These are phyloP conservation scores for Dryadula phaetusa DNA, from an alignment of 2,888 invertebrate genomes.

Conservation along the genomic window DNA sequence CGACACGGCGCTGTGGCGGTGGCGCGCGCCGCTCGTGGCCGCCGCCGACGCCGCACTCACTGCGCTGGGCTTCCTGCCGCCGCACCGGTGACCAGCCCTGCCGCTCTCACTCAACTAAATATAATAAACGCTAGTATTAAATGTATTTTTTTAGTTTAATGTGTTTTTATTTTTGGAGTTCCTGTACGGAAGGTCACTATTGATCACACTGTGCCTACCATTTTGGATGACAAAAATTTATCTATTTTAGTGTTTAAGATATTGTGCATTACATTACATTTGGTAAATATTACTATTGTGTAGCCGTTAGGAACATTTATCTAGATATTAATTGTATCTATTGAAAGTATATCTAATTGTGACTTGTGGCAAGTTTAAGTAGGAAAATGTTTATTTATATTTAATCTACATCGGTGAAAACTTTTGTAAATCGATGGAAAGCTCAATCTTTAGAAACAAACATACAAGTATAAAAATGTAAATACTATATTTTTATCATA, in stretches of 20 bases:
- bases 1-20: slow-evolving; percentile 95
- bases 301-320: slow-evolving; percentile 22
- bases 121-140: slow-evolving; percentile 62
- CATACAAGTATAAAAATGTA: slow-evolving; percentile 1
- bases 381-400: slow-evolving; percentile 16
- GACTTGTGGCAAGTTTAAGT: background rate
- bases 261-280: slow-evolving; percentile 1
- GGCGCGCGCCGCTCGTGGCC: slow-evolving; percentile 89
- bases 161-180: slow-evolving; percentile 41
- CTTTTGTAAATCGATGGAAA: background rate
- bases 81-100: slow-evolving; percentile 47
- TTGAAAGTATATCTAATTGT: background rate
- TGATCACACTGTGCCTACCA: slow-evolving; percentile 6
- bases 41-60: slow-evolving; percentile 88
- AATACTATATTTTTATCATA: slow-evolving; percentile 13
- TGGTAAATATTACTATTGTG: slow-evolving; percentile 4
- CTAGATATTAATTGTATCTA: slow-evolving; percentile 13
- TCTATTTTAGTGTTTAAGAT: slow-evolving; percentile 14
- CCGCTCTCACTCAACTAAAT: slow-evolving; percentile 48
- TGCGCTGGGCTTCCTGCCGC: slow-evolving; percentile 88
- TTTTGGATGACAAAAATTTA: background rate
- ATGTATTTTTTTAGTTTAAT: slow-evolving; percentile 66
- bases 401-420: background rate
- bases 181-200: slow-evolving; percentile 13
- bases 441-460: slow-evolving; percentile 1